Evolutionary conservation across 2,888 invertebrate genomes (phyloP), one percentile per base, ranked within the genome.

Genomic region (Syritta pipiens): DNA sequence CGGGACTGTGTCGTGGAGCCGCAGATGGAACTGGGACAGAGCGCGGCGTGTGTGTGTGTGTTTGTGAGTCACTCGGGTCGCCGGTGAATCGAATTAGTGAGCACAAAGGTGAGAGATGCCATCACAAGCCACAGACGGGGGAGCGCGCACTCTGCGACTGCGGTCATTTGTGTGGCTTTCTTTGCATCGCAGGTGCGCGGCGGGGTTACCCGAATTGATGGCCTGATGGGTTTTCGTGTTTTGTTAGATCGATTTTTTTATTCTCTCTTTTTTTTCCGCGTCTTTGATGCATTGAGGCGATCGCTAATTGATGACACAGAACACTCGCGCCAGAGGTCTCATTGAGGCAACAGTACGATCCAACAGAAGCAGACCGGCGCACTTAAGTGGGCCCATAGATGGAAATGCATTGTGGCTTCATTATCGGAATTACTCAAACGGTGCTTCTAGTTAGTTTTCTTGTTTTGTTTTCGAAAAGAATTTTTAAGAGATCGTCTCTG

Each of bases 21-120:
- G 37, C 4, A 14, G 14, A 22, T 5, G 10, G 48, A 77, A 77
- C 65, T 77, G 72, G 77, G 72, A 72, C 77, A 65, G 55, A 40
- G 63, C 55, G 55, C 26, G 37, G 32, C 40, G 28, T 65, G 37
- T 77, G 30, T 44, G 28, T 46, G 51, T 46, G 63, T 71, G 71
- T 51, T 57, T 65, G 24, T 51, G 63, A 76, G 57, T 71, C 76
- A 55, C 35, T 72, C 17, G 60, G 77, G 77, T 77, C 77, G 71
- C 59, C 77, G 72, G 77, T 51, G 63, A 57, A 42, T 59, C 57
- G 51, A 77, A 76, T 76, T 69, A 63, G 69, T 63, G 28, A 46
- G 69, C 62, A 76, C 62, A 76, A 63, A 76, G 76, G 76, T 75
- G 75, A 75, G 75, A 75, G 30, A 63, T 57, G 51, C n/a, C 28